Percentiles rank a stretch among this genome's conserved stretches.
Conservation (phyloP, 2,888 invertebrate species). For the Girardia tigrina region DNA sequence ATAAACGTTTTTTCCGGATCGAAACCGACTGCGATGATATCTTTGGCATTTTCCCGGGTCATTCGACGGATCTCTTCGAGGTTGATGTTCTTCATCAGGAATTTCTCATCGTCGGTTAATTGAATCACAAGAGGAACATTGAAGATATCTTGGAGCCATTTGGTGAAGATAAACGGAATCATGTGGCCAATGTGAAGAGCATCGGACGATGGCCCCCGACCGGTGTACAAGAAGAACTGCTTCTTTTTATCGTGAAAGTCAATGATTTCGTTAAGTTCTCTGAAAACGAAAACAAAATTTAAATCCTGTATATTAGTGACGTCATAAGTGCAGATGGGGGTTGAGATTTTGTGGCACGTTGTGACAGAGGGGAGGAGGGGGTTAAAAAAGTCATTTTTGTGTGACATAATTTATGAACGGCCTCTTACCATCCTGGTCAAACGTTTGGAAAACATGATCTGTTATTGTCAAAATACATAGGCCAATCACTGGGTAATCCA, state of each 20-base stretch:
- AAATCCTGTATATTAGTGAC: too few species aligned
- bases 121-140: conserved; percentile 88
- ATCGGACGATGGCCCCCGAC: conserved; percentile 82
- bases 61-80: conserved; percentile 70
- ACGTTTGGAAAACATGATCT: too few species aligned
- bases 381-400: too few species aligned
- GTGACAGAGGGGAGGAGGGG: too few species aligned
- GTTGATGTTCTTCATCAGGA: conserved; percentile 81
- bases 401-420: too few species aligned
- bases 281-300: conserved; percentile 36
- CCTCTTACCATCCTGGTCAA: too few species aligned
- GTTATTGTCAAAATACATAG: too few species aligned
- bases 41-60: conserved; percentile 80
- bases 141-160: conserved; percentile 93
- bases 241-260: conserved; percentile 72
- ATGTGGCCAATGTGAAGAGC: conserved; percentile 93
- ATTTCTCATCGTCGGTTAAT: conserved; percentile 94
- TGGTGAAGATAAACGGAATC: conserved; percentile 86
- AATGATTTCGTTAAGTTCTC: conserved; percentile 71
- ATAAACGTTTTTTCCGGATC: conserved; percentile 85
- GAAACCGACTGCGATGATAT: conserved; percentile 92
- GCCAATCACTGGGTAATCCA: too few species aligned
- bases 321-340: too few species aligned
- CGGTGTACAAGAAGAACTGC: conserved; percentile 90
- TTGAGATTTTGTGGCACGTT: too few species aligned